Percentiles rank a stretch among this genome's conserved stretches.
Evolutionary conservation across 2,797 vertebrate genomes (phyloP).

Genomic region (Peromyscus eremicus): DNA sequence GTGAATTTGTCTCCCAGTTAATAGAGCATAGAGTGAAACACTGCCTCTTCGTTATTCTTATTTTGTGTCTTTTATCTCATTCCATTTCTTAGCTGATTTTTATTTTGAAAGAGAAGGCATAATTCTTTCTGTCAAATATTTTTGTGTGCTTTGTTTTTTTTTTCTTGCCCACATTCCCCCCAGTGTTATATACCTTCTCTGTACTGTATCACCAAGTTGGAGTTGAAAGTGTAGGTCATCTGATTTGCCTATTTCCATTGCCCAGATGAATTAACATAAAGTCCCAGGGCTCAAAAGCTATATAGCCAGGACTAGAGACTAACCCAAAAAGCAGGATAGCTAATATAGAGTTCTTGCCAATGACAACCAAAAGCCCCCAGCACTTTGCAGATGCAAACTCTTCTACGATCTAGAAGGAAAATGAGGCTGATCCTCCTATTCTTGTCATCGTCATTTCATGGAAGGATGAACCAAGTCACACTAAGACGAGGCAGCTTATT

Average conservation of each 20-base stretch:
- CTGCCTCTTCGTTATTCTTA: constrained; percentile 17
- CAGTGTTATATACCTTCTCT: neutral
- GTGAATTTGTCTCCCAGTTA: constrained; percentile 63
- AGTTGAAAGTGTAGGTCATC: neutral
- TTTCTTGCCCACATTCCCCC: neutral
- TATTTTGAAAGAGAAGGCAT: neutral
- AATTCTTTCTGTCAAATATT: constrained; percentile 35
- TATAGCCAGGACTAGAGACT: neutral
- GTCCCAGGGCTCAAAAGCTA: neutral
- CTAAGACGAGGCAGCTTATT: neutral
- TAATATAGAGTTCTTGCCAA: neutral
- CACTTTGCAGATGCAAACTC: neutral
- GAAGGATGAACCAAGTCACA: neutral
- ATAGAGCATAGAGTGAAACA: constrained; percentile 63
- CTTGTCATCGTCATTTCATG: neutral
- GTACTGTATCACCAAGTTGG: neutral
- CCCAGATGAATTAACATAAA: neutral
- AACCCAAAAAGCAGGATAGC: neutral
- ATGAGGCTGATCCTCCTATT: neutral
- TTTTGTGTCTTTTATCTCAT: neutral
- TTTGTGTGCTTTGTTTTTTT: neutral
- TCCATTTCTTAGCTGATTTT: constrained; percentile 56
- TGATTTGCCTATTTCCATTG: neutral
- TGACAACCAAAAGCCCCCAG: neutral
- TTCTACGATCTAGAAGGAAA: neutral